A percentile compares a stretch with the other conserved stretches of the same genome.
Conservation (phyloP, 1,140 invertebrate species). For the Zaprionus ghesquierei region DNA sequence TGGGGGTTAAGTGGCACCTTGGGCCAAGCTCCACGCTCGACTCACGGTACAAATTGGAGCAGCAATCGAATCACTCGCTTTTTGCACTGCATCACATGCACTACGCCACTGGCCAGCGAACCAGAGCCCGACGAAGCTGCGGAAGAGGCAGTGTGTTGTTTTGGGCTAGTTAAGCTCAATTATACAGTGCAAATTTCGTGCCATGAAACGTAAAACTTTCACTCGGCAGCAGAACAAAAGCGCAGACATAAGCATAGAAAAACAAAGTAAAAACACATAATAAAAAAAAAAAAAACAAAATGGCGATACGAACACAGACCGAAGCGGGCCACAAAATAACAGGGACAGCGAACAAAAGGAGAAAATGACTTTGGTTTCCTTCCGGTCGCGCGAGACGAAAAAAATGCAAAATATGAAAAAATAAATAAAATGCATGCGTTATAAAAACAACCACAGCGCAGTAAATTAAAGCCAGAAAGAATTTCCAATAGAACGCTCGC, state of each 20-base stretch:
- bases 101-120: constrained; percentile 5
- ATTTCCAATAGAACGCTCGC: not conserved
- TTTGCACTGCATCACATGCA: not conserved
- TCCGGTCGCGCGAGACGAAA: constrained; percentile 48
- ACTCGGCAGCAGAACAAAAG: constrained; percentile 58
- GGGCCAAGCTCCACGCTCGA: constrained; percentile 31
- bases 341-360: constrained; percentile 11
- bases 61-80: constrained; percentile 45
- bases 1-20: constrained; percentile 74
- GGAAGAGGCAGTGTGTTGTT: not conserved
- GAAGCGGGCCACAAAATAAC: constrained; percentile 15
- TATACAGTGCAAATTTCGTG: constrained; percentile 48
- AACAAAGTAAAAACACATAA: constrained; percentile 3
- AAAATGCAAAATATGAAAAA: constrained; percentile 8
- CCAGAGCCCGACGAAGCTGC: constrained; percentile 38
- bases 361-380: constrained; percentile 60
- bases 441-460: not conserved
- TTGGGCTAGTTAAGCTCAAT: constrained; percentile 58
- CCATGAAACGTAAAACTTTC: constrained; percentile 51
- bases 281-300: constrained; percentile 46
- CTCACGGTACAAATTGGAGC: constrained; percentile 48
- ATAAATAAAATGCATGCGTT: constrained; percentile 1
- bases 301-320: constrained; percentile 50
- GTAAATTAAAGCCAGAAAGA: not conserved
- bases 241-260: constrained; percentile 51